Evolutionary conservation across 1,140 invertebrate genomes (phyloP).

Genomic region (Microvelia longipes): DNA sequence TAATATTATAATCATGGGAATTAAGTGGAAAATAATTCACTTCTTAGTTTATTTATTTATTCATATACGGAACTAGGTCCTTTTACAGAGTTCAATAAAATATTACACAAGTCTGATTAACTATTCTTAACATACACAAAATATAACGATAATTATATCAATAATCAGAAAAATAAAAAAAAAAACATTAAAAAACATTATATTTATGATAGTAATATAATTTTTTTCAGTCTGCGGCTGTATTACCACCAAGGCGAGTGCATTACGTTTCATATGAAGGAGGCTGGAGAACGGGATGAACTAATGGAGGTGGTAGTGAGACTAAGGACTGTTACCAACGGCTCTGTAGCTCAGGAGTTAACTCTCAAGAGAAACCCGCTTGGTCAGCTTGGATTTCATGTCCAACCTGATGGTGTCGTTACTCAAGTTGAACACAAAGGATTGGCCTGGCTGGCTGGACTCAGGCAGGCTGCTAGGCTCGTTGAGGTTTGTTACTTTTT

Average conservation of each 20-base stretch:
- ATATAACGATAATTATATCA: too few relatives aligned
- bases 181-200: too few relatives aligned
- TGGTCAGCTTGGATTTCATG: constrained; percentile 86
- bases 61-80: too few relatives aligned
- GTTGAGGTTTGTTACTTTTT: constrained; percentile 60
- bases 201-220: neutral
- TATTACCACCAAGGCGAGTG: constrained; percentile 76
- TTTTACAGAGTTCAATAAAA: too few relatives aligned
- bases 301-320: constrained; percentile 57
- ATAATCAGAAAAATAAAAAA: too few relatives aligned
- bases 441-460: constrained; percentile 73
- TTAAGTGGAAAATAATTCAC: too few relatives aligned
- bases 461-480: constrained; percentile 72
- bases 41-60: too few relatives aligned
- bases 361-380: constrained; percentile 59
- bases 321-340: constrained; percentile 52
- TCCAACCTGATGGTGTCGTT: constrained; percentile 87
- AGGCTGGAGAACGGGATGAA: constrained; percentile 53
- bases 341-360: constrained; percentile 56
- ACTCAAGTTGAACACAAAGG: constrained; percentile 82
- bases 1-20: too few relatives aligned
- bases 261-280: constrained; percentile 51
- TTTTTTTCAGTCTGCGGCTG: constrained; percentile 38
- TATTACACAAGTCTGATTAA: too few relatives aligned
- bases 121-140: too few relatives aligned